These are phyloP conservation scores for Branchinecta lindahli DNA, from an alignment of 1,140 invertebrate species.

Conservation along the genomic window DNA sequence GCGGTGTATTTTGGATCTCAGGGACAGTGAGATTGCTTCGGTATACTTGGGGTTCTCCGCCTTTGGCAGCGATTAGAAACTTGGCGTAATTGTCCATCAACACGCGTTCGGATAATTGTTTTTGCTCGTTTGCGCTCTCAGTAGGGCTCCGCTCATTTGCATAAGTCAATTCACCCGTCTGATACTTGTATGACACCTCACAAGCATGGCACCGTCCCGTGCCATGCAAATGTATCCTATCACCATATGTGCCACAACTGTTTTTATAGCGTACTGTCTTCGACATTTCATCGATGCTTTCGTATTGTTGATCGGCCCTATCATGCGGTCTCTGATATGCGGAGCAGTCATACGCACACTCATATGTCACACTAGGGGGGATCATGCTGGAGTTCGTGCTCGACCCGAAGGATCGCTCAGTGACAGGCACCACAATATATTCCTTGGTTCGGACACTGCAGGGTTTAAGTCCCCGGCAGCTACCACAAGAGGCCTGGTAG, in stretches of 20 bases:
- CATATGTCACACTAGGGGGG: constrained; percentile 7
- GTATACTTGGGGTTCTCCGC: neutral
- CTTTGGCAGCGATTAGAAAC: neutral
- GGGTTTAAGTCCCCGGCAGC: constrained; percentile 2
- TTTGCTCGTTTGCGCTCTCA: neutral
- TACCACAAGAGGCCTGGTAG: neutral
- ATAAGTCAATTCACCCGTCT: constrained; percentile 8
- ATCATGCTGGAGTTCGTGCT: neutral
- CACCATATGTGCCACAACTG: neutral
- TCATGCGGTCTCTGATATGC: constrained; percentile 6
- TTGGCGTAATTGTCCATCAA: constrained; percentile 9
- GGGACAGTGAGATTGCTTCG: neutral
- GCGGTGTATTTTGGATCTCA: neutral
- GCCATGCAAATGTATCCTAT: neutral
- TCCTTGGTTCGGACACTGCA: constrained; percentile 2
- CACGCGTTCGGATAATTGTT: neutral
- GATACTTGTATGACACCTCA: neutral
- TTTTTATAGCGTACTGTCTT: constrained; percentile 6
- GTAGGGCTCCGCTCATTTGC: neutral
- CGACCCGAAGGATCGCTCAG: constrained; percentile 5
- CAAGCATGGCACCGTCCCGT: neutral
- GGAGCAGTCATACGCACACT: neutral
- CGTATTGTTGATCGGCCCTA: neutral
- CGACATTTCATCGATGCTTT: constrained; percentile 2
- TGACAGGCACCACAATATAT: constrained; percentile 6